Evolutionary conservation across 2,797 vertebrate species (phyloP), one percentile per base, ranked within the genome.

Genomic region (Thaleichthys pacificus): DNA sequence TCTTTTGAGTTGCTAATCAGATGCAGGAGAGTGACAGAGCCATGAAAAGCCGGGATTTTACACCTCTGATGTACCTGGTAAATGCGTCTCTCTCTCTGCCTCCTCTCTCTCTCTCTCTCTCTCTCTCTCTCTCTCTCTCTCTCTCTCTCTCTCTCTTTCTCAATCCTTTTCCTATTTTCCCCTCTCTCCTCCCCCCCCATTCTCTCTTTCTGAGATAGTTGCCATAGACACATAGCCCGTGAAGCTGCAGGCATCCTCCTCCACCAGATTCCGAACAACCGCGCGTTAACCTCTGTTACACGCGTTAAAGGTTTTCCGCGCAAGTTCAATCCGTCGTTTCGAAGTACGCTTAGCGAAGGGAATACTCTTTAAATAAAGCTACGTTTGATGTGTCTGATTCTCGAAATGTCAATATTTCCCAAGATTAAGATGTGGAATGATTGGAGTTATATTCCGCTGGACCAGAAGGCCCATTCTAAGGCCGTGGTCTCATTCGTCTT

Each of bases 1-100:
- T 75, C 74, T 73, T 42, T 42, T 66, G 72, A 84, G 71, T 76
- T 78, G 66, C 82, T 86, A 82, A 85, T 87, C 85, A 75, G 82
- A 81, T 77, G 72, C 58, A 72, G 47, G 69, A 21, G 56, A 9
- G 49, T 78, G 74, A 74, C 75, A 21, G 64, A 61, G 63, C 57
- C 24, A n/a, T 30, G 24, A 6, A 68, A 7, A 2, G 47, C 74
- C 73, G 70, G 80, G 51, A 84, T 81, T 78, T 75, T 70, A 74
- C 75, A 84, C 85, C 83, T 85, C 80, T 22, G 19, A 84, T 77
- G 71, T 71, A 77, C 84, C 76, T 82, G 61, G 62, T 73, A 74
- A 71, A 60, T 54, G 78, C 21, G 5, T 58, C 24, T 42, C 56
- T 12, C 26, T 82, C 4, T 69, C 47, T 22, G n/a, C n/a, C 56